Evolutionary conservation across 2,113 vertebrate genomes (phyloP), one percentile per base, ranked within the genome.

Genomic region (Trogon surrucura): DNA sequence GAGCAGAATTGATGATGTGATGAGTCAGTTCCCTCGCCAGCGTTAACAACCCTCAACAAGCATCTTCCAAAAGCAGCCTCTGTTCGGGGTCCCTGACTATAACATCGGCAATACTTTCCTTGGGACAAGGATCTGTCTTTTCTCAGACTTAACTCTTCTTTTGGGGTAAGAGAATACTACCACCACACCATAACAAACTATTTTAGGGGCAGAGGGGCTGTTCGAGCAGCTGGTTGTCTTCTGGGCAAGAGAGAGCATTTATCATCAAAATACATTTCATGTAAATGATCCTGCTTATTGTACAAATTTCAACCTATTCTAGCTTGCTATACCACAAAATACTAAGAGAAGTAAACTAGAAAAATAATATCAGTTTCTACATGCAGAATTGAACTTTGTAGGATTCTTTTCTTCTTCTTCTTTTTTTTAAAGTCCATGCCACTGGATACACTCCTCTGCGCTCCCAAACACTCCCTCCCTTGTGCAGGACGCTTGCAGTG

Each of bases 21-120:
- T 94, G 93, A 96, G 83, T 93, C 93, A 95, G 96, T 79, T 79
- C 88, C 77, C 65, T 93, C 72, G 88, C 80, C 69, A 90, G 74
- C 58, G 29, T 36, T 56, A 73, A 30, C 83, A 73, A 13, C 34
- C 66, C 85, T 71, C 88, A 44, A 38, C 72, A 66, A 27, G 80
- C 69, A 51, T 64, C 75, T 45, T 74, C 93, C 95, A 4, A 90
- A 94, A 71, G 88, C 94, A 88, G 88, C 88, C 90, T 90, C 93
- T 96, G 90, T 91, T 64, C 2, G 7, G 47, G 48, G 53, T 34
- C 71, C 74, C 57, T 23, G 60, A 32, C 70, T 92, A 36, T 29
- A 80, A 2, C 80, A 78, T 2, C 90, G 26, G 69, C 62, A 38
- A 30, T 16, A 5, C 88, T 87, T 70, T 64, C 80, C 48, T 16